Evolutionary conservation across 2,888 invertebrate genomes (phyloP).

Genomic region (Galeruca laticollis): DNA sequence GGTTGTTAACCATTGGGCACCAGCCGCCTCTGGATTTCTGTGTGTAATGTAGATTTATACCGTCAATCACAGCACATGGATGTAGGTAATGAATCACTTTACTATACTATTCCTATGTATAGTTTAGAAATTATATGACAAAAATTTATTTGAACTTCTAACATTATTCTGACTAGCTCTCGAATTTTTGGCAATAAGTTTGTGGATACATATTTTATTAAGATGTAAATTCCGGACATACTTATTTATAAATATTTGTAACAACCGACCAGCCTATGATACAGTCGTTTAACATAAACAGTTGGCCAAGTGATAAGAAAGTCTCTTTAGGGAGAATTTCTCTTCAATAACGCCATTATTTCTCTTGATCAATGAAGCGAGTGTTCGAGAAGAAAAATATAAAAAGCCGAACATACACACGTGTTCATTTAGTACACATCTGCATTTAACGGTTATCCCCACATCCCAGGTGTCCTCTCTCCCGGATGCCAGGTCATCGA

Average conservation of each 20-base stretch:
- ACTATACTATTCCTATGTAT: too few relatives aligned
- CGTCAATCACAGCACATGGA: too few relatives aligned
- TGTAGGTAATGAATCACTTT: too few relatives aligned
- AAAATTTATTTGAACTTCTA: too few relatives aligned
- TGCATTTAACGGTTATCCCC: constrained; percentile 33
- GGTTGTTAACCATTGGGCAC: too few relatives aligned
- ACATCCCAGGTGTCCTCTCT: constrained; percentile 20
- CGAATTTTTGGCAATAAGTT: too few relatives aligned
- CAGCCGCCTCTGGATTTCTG: too few relatives aligned
- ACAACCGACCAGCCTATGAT: constrained; percentile 1
- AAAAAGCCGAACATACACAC: constrained; percentile 26
- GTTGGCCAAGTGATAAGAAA: constrained; percentile 44
- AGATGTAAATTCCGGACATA: neutral
- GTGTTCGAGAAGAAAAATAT: constrained; percentile 40
- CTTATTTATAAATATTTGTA: neutral
- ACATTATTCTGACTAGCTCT: too few relatives aligned
- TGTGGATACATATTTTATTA: neutral
- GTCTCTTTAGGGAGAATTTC: constrained; percentile 43
- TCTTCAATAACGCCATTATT: constrained; percentile 46
- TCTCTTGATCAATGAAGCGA: constrained; percentile 44
- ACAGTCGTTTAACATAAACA: constrained; percentile 22
- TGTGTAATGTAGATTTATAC: too few relatives aligned
- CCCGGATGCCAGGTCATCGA: constrained; percentile 21
- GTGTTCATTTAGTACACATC: constrained; percentile 39
- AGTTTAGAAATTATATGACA: too few relatives aligned